Evolutionary conservation across 2,888 invertebrate species (phyloP).

Genomic region (Xestoiulus laeticollis): DNA sequence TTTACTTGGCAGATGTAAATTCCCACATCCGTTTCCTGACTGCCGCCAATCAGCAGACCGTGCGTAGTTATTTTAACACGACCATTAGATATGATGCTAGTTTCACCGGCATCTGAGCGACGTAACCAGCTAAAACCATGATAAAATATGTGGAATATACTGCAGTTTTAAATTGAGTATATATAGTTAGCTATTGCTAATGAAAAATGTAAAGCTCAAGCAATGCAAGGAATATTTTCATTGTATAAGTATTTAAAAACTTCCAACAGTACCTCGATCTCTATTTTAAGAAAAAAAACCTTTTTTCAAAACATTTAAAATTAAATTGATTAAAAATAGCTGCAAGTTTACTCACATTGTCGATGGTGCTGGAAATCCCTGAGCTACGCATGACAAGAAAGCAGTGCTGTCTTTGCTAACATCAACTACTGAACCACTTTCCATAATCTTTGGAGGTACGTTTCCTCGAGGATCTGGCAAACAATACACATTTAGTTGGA

Average conservation of each 20-base stretch:
- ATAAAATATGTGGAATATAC: too few relatives aligned
- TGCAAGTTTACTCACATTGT: not conserved
- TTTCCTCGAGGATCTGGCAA: conserved; percentile 47
- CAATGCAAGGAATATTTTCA: too few relatives aligned
- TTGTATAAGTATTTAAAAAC: too few relatives aligned
- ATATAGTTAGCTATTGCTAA: too few relatives aligned
- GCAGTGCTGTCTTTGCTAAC: not conserved
- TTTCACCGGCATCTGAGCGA: not conserved
- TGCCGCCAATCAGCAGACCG: conserved; percentile 27
- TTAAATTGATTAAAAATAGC: not conserved
- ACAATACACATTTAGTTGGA: not conserved
- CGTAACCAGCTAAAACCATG: conserved; percentile 36
- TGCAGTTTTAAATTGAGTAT: too few relatives aligned
- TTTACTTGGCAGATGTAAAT: conserved; percentile 49
- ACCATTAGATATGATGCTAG: conserved; percentile 1
- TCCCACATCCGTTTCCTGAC: conserved; percentile 23
- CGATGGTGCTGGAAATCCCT: conserved; percentile 49
- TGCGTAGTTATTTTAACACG: conserved; percentile 38
- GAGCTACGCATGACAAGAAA: conserved; percentile 50
- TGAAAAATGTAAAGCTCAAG: too few relatives aligned
- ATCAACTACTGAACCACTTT: not conserved
- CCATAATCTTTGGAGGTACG: conserved; percentile 47
- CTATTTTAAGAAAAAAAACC: too few relatives aligned
- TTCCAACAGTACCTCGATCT: too few relatives aligned
- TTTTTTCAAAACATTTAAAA: not conserved